These are phyloP conservation scores for Trachymyrmex cornetzi DNA, from an alignment of 1,140 invertebrate species.

Conservation along the genomic window DNA sequence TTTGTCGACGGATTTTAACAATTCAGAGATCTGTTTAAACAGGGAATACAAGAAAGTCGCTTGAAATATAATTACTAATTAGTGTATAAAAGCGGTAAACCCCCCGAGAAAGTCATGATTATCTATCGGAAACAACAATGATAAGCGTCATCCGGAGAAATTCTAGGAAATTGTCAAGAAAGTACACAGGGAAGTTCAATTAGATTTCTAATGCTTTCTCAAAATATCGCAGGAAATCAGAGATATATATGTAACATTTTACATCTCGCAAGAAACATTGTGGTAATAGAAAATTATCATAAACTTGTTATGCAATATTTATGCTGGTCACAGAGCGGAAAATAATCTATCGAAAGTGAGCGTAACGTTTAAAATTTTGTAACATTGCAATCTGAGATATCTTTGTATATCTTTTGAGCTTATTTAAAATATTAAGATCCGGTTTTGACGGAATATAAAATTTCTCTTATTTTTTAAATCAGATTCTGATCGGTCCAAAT, in stretches of 20 bases:
- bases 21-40: background rate
- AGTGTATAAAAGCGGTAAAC: background rate
- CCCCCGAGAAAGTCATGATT: background rate
- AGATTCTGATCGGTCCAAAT: too few relatives aligned
- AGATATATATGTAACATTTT: background rate
- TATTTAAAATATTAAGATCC: too few relatives aligned
- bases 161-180: background rate
- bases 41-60: background rate
- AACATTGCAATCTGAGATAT: too few relatives aligned
- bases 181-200: background rate
- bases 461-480: too few relatives aligned
- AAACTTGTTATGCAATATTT: background rate
- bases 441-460: too few relatives aligned
- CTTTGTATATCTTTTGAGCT: too few relatives aligned
- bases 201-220: background rate
- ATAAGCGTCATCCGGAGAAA: slow-evolving; percentile 14
- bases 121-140: background rate
- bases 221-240: background rate
- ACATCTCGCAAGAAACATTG: background rate
- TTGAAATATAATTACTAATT: background rate
- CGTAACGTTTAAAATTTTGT: too few relatives aligned
- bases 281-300: background rate
- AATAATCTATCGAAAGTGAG: too few relatives aligned
- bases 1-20: background rate
- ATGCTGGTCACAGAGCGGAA: too few relatives aligned